These are phyloP conservation scores for Apamea monoglypha DNA, from an alignment of 2,888 invertebrate genomes.

Conservation along the genomic window DNA sequence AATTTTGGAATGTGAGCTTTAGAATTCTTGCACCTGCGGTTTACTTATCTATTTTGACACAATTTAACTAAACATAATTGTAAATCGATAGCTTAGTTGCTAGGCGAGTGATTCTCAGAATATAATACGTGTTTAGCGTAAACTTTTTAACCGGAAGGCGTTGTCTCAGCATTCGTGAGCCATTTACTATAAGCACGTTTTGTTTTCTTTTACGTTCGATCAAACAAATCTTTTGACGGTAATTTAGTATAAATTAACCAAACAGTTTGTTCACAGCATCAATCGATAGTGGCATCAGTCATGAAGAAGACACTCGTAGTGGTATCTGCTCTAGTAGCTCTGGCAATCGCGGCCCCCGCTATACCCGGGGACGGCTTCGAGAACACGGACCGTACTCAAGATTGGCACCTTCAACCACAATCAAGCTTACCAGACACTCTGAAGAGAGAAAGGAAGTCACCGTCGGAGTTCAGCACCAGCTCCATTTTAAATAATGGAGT, in stretches of 20 bases:
- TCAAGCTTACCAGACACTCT: constrained; percentile 59
- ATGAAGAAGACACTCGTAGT: constrained; percentile 85
- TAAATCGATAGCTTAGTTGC: constrained; percentile 11
- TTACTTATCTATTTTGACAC: background rate
- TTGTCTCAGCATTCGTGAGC: constrained; percentile 73
- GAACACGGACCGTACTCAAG: constrained; percentile 54
- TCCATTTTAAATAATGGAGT: constrained; percentile 33
- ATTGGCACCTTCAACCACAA: constrained; percentile 38
- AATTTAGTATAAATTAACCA: constrained; percentile 82
- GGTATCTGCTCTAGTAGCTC: constrained; percentile 78
- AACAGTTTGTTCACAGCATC: constrained; percentile 71
- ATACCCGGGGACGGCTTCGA: constrained; percentile 69
- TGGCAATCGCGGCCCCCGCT: constrained; percentile 80
- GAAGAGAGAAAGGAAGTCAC: constrained; percentile 78
- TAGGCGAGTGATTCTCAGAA: constrained; percentile 27
- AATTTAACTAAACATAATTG: background rate
- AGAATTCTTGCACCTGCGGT: background rate
- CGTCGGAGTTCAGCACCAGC: constrained; percentile 60
- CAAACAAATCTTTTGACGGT: constrained; percentile 59
- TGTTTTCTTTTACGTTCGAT: constrained; percentile 64
- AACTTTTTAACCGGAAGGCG: constrained; percentile 70
- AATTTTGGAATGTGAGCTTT: background rate
- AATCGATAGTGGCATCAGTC: constrained; percentile 74
- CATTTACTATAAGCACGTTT: constrained; percentile 79
- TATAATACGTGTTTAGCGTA: constrained; percentile 37